Evolutionary conservation across 2,113 vertebrate genomes (phyloP).

Genomic region (Saguinus midas): DNA sequence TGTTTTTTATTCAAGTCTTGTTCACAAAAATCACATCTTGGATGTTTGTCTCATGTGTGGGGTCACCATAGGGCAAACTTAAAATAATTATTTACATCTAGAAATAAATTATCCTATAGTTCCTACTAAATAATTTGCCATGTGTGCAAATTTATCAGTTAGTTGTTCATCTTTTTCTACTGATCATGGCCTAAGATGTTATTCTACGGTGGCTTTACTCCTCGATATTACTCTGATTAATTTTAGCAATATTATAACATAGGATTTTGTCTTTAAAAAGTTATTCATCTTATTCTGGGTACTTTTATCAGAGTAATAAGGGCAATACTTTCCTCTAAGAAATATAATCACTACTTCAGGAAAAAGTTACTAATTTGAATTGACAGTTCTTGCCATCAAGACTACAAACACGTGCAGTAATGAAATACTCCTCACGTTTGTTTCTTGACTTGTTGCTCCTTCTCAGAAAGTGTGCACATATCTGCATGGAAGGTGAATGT

Average conservation of each 20-base stretch:
- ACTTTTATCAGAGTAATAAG: neutral
- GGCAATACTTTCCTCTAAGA: neutral
- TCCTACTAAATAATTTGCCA: neutral
- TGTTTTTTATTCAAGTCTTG: neutral
- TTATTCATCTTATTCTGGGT: neutral
- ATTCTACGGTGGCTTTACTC: neutral
- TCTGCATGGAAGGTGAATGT: conserved; percentile 71
- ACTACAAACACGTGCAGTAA: neutral
- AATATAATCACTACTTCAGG: neutral
- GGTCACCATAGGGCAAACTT: neutral
- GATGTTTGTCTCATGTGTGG: neutral
- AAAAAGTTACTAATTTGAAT: neutral
- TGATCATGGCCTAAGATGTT: neutral
- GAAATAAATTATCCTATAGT: neutral
- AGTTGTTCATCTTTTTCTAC: neutral
- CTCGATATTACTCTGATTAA: neutral
- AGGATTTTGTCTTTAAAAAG: neutral
- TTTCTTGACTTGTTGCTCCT: conserved; percentile 53
- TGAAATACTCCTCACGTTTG: conserved; percentile 60
- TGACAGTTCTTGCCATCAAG: neutral
- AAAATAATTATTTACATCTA: neutral
- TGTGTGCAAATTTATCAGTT: neutral
- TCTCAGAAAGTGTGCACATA: conserved; percentile 55
- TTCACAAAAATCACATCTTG: neutral
- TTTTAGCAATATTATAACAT: neutral